Conservation (phyloP, 2,797 vertebrate genomes). For the Argyrosomus regius region DNA sequence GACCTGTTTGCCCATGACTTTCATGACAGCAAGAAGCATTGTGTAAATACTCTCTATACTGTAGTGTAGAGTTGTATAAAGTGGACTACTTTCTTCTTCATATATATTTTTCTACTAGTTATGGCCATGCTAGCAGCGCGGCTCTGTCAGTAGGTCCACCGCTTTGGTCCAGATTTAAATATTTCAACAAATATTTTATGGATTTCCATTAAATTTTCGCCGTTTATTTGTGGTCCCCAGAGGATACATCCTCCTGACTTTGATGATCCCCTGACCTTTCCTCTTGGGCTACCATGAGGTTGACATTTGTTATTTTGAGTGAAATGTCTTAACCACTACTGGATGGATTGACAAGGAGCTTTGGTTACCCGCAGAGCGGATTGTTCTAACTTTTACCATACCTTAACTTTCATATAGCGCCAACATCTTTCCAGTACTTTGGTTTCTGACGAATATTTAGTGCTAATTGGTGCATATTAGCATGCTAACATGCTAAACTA, state of each 20-base stretch:
- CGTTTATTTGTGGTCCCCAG: not conserved
- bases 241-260: not conserved
- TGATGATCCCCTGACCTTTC: too few relatives aligned
- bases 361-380: too few relatives aligned
- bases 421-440: not conserved
- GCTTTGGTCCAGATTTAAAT: not conserved
- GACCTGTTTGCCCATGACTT: not conserved
- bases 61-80: too few relatives aligned
- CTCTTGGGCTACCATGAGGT: too few relatives aligned
- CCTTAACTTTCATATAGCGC: too few relatives aligned
- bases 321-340: too few relatives aligned
- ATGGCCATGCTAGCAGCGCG: too few relatives aligned
- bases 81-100: not conserved
- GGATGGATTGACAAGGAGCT: too few relatives aligned
- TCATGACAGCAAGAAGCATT: not conserved
- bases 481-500: not conserved
- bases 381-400: too few relatives aligned
- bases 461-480: not conserved
- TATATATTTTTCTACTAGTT: not conserved
- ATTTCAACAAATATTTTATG: not conserved
- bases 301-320: too few relatives aligned
- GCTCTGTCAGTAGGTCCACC: not conserved
- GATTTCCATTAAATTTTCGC: not conserved
- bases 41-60: not conserved
- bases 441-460: too few relatives aligned